Evolutionary conservation across 2,888 invertebrate genomes (phyloP), one percentile per base, ranked within the genome.

Genomic region (Netelia virgata): DNA sequence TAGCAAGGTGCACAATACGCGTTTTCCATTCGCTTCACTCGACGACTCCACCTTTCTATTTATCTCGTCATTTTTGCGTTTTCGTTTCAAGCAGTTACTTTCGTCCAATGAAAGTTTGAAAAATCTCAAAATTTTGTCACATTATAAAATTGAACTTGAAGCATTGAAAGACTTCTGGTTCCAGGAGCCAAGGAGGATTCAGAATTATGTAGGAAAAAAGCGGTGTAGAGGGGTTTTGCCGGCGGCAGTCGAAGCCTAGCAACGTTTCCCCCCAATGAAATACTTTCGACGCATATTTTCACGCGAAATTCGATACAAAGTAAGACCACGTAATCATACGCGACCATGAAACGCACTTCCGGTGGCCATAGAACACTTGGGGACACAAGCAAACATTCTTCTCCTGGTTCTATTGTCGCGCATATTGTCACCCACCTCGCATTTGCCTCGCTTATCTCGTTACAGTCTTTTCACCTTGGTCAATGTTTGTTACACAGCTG

Each of bases 381-480:
- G 85, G 77, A 88, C 55, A 80, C 88, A 82, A 88, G 87, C 87
- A 88, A 87, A 90, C 84, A 84, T 88, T 90, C 88, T 90, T 68
- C 70, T 75, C 64, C 59, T 57, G 41, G 77, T 76, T 74, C 73
- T 70, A 78, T 79, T 64, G 83, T 81, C 68, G 28, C 59, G 41
- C 69, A 53, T 28, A 16, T n/a, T 74, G 64, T 69, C 68, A 18
- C 36, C 61, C 43, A 28, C 50, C 76, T 79, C 69, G 69, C 36
- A 64, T 76, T 70, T 76, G 47, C 57, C 43, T 66, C n/a, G 36
- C 47, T 69, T 11, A 41, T 41, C 66, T 55, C 79, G 83, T 86
- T 82, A 82, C 83, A 74, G 73, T 82, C 73, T 79, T 86, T 64
- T 69, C 74, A 70, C 64, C 57, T 78, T 73, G 61, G 68, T 55